Percentiles rank a stretch among this genome's conserved stretches.
phyloP scores from a whole-genome alignment of 1,140 invertebrate species.

The Bombus turneri region DNA sequence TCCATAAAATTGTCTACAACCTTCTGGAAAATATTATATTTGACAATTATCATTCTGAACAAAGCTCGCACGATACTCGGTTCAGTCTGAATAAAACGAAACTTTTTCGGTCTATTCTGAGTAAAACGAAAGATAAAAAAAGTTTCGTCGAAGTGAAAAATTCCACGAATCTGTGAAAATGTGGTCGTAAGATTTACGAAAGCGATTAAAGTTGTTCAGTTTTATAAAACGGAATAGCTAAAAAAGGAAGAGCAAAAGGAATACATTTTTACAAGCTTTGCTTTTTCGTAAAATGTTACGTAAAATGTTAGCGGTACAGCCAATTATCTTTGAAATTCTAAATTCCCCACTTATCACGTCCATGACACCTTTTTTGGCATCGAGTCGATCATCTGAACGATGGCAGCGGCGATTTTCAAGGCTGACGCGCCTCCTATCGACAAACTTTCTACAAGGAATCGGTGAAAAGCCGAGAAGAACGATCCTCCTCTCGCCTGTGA shows the following conservation, averaged over 20 bases:
- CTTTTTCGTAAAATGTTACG: neutral
- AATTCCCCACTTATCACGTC: constrained; percentile 27
- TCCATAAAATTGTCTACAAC: too few relatives aligned
- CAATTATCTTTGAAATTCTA: neutral
- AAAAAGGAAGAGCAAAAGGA: neutral
- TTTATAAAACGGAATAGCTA: too few relatives aligned
- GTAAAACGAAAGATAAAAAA: too few relatives aligned
- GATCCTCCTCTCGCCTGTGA: constrained; percentile 59
- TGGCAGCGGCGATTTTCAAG: constrained; percentile 49
- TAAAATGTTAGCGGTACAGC: neutral
- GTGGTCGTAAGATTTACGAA: too few relatives aligned
- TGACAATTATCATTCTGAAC: neutral
- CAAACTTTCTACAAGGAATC: constrained; percentile 61
- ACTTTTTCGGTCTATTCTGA: too few relatives aligned
- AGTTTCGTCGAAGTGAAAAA: too few relatives aligned
- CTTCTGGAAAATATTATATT: neutral
- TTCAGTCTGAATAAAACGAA: too few relatives aligned
- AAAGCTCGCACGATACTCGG: too few relatives aligned
- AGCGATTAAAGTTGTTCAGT: too few relatives aligned
- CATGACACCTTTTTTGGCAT: constrained; percentile 35
- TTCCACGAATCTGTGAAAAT: too few relatives aligned
- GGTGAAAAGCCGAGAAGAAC: constrained; percentile 62
- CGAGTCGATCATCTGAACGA: neutral
- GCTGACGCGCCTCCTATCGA: constrained; percentile 23
- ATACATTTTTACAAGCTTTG: neutral